Conservation (phyloP, 53 echinoderm and acorn worm genomes). For the Holothuria scabra region DNA sequence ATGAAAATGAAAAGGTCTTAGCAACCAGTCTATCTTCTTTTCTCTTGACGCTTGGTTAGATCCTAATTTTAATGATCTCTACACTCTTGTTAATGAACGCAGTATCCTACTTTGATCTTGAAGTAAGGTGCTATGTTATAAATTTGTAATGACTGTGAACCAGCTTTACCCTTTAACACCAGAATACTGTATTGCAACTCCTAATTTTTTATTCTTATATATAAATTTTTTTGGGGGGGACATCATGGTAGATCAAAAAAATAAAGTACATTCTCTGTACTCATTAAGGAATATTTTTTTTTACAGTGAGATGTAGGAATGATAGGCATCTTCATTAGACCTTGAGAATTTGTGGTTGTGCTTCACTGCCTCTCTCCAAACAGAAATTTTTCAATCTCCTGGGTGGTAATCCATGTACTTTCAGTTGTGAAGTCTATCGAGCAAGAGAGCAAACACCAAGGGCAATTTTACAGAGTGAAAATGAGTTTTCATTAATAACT, state of each 20-base stretch:
- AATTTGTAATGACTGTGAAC: slow-evolving; percentile 12
- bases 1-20: too few species aligned
- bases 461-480: too few species aligned
- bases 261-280: neutral
- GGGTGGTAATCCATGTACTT: too few species aligned
- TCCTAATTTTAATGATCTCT: too few species aligned
- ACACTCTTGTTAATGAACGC: too few species aligned
- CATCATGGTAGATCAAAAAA: neutral
- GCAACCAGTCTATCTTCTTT: too few species aligned
- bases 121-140: neutral
- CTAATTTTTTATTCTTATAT: neutral
- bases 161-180: neutral
- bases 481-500: too few species aligned
- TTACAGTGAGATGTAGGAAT: neutral
- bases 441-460: too few species aligned
- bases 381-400: neutral
- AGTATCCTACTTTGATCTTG: too few species aligned
- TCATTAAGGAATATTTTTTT: neutral
- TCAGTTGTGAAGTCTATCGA: too few species aligned
- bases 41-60: too few species aligned
- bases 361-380: slow-evolving; percentile 8
- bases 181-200: too few species aligned
- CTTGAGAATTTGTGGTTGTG: slow-evolving; percentile 3
- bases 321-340: slow-evolving; percentile 22
- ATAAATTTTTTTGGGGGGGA: neutral